phyloP scores from a whole-genome alignment of 1,140 invertebrate species.

The Drosophila sp. region DNA sequence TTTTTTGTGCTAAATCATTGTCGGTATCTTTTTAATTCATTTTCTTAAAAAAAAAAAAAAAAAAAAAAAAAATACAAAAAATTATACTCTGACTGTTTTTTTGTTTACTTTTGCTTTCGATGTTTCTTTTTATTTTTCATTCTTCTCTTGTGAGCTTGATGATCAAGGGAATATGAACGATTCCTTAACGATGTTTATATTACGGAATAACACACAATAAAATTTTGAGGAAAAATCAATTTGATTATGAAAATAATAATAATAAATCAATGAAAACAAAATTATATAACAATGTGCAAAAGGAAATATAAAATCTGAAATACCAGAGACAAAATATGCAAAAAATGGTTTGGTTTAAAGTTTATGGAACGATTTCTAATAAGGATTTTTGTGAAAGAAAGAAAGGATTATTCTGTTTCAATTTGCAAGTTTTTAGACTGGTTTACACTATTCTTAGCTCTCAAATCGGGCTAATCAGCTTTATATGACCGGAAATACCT shows the following conservation, averaged over 20 bases:
- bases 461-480: no score
- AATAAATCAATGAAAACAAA: neutral
- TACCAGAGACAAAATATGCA: neutral
- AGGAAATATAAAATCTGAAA: neutral
- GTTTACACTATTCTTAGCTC: no score
- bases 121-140: constrained; percentile 48
- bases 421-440: no score
- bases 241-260: neutral
- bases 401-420: no score
- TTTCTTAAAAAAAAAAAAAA: constrained; percentile 8
- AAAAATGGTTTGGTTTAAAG: no score
- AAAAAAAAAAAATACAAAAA: neutral
- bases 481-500: no score
- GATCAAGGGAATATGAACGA: constrained; percentile 36
- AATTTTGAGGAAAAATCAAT: constrained; percentile 11
- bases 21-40: constrained; percentile 64
- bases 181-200: constrained; percentile 57
- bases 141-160: constrained; percentile 24
- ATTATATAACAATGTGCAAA: neutral
- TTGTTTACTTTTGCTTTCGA: constrained; percentile 59
- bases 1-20: constrained; percentile 61
- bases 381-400: no score
- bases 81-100: constrained; percentile 8
- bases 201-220: neutral
- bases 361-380: no score